Percentiles rank a stretch among this genome's conserved stretches.
Evolutionary conservation across 1,140 invertebrate genomes (phyloP).

Genomic region (Sminthurides bifidus): DNA sequence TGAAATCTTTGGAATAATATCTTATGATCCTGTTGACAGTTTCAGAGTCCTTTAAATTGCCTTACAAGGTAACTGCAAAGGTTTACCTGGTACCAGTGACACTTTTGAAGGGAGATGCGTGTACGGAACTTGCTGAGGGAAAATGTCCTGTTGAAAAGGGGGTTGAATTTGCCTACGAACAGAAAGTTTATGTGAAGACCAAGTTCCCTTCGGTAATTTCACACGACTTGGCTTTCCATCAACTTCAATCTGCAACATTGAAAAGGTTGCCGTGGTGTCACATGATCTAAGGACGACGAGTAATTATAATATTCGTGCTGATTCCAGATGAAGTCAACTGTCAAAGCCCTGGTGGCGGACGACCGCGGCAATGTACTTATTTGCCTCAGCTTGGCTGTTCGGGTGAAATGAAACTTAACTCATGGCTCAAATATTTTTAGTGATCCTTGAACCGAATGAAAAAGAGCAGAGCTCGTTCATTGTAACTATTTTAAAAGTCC

Average conservation of each 20-base stretch:
- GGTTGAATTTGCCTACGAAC: not conserved
- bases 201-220: not conserved
- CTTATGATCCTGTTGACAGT: not conserved
- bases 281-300: not conserved
- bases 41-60: not conserved
- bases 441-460: too few species aligned
- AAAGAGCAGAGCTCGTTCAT: too few species aligned
- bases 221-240: too few species aligned
- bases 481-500: too few species aligned
- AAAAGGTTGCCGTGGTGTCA: not conserved
- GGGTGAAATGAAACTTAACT: not conserved
- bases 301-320: not conserved
- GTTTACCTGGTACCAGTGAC: not conserved
- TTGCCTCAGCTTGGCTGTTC: not conserved
- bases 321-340: not conserved
- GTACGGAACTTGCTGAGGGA: not conserved
- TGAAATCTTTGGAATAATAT: not conserved
- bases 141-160: not conserved
- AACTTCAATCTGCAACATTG: too few species aligned
- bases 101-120: constrained; percentile 1
- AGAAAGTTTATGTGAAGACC: not conserved
- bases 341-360: not conserved
- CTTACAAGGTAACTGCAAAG: constrained; percentile 5
- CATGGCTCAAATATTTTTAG: too few species aligned
- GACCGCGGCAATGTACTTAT: not conserved